Percentiles rank a stretch among this genome's conserved stretches.
Evolutionary conservation across 1,140 invertebrate species (phyloP).

Genomic region (Euwallacea similis): DNA sequence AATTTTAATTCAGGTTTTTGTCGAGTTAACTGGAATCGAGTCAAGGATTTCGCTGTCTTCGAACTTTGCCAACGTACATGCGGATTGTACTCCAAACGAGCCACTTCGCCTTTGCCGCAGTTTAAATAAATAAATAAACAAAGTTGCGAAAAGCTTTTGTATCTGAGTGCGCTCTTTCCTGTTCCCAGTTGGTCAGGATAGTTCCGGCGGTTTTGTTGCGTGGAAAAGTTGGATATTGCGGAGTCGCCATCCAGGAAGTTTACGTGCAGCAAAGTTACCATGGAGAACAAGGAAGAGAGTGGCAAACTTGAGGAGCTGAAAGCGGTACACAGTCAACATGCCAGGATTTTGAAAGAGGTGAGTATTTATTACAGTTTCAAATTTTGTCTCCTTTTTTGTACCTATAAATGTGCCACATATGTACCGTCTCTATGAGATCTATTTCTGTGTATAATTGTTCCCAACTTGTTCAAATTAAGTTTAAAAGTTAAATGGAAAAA

Average conservation of each 20-base stretch:
- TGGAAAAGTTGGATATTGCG: background rate
- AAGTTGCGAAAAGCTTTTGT: constrained; percentile 9
- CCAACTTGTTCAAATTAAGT: too few species aligned
- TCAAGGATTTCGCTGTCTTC: constrained; percentile 33
- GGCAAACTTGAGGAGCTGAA: constrained; percentile 8
- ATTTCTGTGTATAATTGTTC: too few species aligned
- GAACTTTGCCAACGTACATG: constrained; percentile 20
- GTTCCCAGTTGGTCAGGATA: background rate
- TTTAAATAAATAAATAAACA: constrained; percentile 17
- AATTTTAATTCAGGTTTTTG: constrained; percentile 31
- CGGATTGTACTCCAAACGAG: constrained; percentile 18
- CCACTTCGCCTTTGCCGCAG: background rate
- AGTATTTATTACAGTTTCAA: background rate
- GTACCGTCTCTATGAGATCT: too few species aligned
- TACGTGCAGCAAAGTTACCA: background rate
- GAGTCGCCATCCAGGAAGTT: constrained; percentile 2
- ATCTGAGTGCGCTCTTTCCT: background rate
- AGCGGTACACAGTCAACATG: constrained; percentile 29
- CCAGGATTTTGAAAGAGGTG: constrained; percentile 36
- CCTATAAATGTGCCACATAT: too few species aligned
- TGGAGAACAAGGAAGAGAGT: constrained; percentile 12
- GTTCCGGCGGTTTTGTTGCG: background rate
- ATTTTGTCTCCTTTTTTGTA: background rate
- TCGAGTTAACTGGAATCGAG: constrained; percentile 29
- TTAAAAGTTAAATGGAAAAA: too few species aligned